These are phyloP conservation scores for Drosophila ananassae DNA, from an alignment of 1,140 invertebrate genomes.

Conservation along the genomic window DNA sequence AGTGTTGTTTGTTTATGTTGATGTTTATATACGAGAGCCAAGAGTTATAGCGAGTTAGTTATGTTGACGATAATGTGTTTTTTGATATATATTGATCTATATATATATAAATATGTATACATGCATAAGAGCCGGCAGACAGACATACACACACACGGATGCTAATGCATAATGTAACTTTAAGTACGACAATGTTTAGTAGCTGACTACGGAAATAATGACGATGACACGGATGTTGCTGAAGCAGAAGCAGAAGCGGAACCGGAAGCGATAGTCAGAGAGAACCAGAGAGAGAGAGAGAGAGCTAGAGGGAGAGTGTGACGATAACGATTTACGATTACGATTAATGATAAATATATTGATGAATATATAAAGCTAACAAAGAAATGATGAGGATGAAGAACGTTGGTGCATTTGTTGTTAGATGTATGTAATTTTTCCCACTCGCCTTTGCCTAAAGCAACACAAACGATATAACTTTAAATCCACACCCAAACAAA, in stretches of 20 bases:
- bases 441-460: conserved; percentile 78
- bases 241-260: conserved; percentile 13
- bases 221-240: conserved; percentile 18
- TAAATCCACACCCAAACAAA: conserved; percentile 26
- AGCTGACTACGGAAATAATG: conserved; percentile 49
- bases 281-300: background rate
- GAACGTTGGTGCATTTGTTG: conserved; percentile 78
- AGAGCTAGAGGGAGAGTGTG: conserved; percentile 17
- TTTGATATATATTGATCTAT: conserved; percentile 57
- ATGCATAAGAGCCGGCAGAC: conserved; percentile 7
- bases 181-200: conserved; percentile 65
- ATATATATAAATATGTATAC: conserved; percentile 44
- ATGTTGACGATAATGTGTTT: conserved; percentile 76
- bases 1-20: conserved; percentile 80
- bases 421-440: conserved; percentile 80
- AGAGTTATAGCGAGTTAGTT: conserved; percentile 80
- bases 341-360: conserved; percentile 42
- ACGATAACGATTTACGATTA: conserved; percentile 46
- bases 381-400: conserved; percentile 48
- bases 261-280: conserved; percentile 31
- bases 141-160: conserved; percentile 22
- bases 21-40: conserved; percentile 72
- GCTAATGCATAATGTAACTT: conserved; percentile 31
- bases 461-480: conserved; percentile 44
- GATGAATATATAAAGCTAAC: conserved; percentile 21